phyloP scores from a whole-genome alignment of 2,113 vertebrate species.

The Sigmodon hispidus region DNA sequence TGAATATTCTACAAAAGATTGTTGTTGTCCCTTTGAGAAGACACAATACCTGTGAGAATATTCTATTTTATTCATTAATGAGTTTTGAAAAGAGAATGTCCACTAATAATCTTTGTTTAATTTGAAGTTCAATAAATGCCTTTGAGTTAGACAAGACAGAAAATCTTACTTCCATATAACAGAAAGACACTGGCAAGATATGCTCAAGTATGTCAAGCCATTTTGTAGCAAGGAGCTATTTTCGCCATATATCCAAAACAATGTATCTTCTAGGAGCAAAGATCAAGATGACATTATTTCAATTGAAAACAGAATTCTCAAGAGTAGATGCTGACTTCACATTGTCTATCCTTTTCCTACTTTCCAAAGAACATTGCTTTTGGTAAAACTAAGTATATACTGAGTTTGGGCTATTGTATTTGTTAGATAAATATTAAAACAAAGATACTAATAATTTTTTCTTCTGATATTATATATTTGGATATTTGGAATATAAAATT shows the following conservation, averaged over 20 bases:
- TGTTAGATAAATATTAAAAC: neutral
- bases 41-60: neutral
- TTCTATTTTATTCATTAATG: neutral
- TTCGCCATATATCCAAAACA: neutral
- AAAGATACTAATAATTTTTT: neutral
- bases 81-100: neutral
- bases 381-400: neutral
- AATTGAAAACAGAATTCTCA: neutral
- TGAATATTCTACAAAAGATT: neutral
- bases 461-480: neutral
- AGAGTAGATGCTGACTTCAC: neutral
- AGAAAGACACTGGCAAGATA: neutral
- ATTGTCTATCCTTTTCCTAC: neutral
- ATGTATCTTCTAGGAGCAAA: neutral
- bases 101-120: conserved; percentile 15
- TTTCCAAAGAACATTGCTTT: neutral
- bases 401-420: neutral
- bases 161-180: neutral
- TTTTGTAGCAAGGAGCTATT: neutral
- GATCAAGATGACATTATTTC: neutral
- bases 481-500: neutral
- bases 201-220: neutral
- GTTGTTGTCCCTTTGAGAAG: conserved; percentile 12
- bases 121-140: conserved; percentile 17
- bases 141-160: neutral